These are phyloP conservation scores for Guaruba guarouba DNA, from an alignment of 2,113 vertebrate genomes.

Conservation along the genomic window DNA sequence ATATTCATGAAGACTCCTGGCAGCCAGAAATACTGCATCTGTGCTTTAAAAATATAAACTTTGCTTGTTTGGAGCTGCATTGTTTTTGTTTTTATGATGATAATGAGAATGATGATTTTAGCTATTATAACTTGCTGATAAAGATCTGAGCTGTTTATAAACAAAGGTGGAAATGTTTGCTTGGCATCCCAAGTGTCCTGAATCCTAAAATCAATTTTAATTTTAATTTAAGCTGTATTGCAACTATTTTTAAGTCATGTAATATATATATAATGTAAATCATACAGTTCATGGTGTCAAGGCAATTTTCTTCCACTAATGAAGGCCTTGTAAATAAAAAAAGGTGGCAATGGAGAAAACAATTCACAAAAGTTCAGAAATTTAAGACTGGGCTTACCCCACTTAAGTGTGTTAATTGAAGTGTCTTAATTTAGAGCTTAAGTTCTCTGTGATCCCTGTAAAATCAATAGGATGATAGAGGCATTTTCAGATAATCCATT, in stretches of 20 bases:
- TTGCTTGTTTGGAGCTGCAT: background rate
- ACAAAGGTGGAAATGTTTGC: background rate
- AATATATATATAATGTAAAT: background rate
- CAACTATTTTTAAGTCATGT: background rate
- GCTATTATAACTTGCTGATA: background rate
- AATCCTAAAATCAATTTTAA: background rate
- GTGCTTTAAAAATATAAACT: background rate
- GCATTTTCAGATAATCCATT: background rate
- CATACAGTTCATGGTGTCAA: background rate
- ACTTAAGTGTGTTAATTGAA: background rate
- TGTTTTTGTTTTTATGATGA: background rate
- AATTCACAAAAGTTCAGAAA: background rate
- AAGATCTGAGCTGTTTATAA: background rate
- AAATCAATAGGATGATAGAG: background rate
- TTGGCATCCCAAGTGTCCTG: background rate
- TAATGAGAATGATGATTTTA: background rate
- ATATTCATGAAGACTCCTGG: background rate
- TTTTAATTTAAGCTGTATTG: background rate
- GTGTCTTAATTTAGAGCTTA: background rate
- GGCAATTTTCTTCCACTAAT: background rate
- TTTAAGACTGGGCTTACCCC: background rate
- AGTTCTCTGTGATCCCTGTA: background rate
- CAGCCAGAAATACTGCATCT: background rate
- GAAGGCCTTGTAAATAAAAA: background rate
- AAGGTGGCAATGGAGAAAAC: background rate